Conservation (phyloP, 2,888 invertebrate genomes). For the Ichneumon xanthorius region DNA sequence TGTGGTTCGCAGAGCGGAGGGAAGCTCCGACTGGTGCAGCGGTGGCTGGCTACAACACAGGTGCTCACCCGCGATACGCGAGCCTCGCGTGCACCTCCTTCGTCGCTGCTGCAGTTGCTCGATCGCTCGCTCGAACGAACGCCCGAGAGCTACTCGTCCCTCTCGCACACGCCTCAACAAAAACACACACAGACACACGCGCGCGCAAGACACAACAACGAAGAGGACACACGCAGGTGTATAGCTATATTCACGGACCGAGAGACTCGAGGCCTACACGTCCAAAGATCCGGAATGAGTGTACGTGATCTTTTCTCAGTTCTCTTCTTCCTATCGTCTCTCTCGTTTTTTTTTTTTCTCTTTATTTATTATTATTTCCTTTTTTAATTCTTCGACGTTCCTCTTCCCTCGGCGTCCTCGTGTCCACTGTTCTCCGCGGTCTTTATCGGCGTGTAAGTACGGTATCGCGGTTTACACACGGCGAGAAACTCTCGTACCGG, state of each 20-base stretch:
- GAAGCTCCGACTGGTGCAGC: constrained; percentile 63
- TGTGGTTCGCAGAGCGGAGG: constrained; percentile 52
- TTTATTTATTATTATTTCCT: neutral
- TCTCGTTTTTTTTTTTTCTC: constrained; percentile 21
- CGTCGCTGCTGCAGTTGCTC: constrained; percentile 47
- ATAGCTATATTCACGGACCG: constrained; percentile 19
- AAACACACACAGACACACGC: neutral
- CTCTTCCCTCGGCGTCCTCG: constrained; percentile 27
- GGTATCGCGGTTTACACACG: constrained; percentile 37
- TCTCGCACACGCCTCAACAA: neutral
- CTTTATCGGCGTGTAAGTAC: constrained; percentile 55
- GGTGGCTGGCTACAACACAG: constrained; percentile 62
- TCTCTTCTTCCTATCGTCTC: constrained; percentile 21
- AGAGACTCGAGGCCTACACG: constrained; percentile 27
- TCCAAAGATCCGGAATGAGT: constrained; percentile 17
- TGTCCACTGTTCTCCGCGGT: constrained; percentile 20
- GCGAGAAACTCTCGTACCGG: constrained; percentile 77
- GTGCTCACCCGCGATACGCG: constrained; percentile 54
- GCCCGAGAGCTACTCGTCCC: constrained; percentile 8
- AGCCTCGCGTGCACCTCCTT: constrained; percentile 63
- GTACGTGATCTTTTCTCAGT: constrained; percentile 48
- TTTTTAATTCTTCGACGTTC: constrained; percentile 27
- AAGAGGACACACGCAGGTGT: constrained; percentile 3
- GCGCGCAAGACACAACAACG: neutral
- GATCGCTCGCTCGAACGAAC: constrained; percentile 48